Base-by-base conservation (phyloP, 2,113 vertebrate genomes). In the Oenanthe oenanthe region DNA sequence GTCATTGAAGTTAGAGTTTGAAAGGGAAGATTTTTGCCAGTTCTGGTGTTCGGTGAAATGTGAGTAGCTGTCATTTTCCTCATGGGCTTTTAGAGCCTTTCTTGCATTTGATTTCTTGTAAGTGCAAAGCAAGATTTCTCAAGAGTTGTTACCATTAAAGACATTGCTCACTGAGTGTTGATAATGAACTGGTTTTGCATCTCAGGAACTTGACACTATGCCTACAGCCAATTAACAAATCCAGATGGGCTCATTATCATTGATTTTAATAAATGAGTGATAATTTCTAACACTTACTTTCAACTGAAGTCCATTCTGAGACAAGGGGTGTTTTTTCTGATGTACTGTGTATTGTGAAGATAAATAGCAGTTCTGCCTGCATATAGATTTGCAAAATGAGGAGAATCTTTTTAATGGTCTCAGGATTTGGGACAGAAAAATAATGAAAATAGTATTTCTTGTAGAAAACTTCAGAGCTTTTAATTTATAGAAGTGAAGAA, bases 1-100 rank as follows among this genome's bases (percentile, higher is more conserved):
- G 42, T 96, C 93, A 96, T 42, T 96, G 89, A 89, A 92, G 82
- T 84, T 71, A 70, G n/a, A 57, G 34, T 86, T 94, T 88, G 85
- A 86, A 93, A 92, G 65, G 40, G 88, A 88, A 93, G 60, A 50
- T 77, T 90, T 95, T 93, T 88, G 75, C 85, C 72, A 60, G 57
- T 78, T 94, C 29, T 96, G 56, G 57, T 84, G 75, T 77, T 92
- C 1, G 3, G 85, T 94, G 88, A 94, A 95, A 90, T 83, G 79
- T 2, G 26, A 93, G 76, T 92, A 94, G 90, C 82, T 93, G 66
- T 93, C 75, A 19, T 77, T 95, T 93, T 67, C 72, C 84, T 93
- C 53, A 5, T 45, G 72, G 75, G 65, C 78, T 88, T 83, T 80
- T 75, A 91, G 58, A 92, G 24, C 45, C 43, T 72, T 96, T 88